phyloP scores from a whole-genome alignment of 1,140 invertebrate species.

The Solenopsis fugax region DNA sequence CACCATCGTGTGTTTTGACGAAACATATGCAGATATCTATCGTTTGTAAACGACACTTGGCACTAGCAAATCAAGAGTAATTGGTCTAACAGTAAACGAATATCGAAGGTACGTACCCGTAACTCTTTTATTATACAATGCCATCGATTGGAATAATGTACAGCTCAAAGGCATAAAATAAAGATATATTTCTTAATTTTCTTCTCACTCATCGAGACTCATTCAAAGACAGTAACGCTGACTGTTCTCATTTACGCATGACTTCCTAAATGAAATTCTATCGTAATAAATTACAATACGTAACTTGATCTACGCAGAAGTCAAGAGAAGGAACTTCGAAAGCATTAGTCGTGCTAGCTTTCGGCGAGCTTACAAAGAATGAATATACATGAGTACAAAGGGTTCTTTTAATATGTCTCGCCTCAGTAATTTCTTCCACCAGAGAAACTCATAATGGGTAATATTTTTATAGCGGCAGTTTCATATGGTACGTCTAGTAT shows the following conservation, averaged over 20 bases:
- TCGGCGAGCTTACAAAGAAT: slow-evolving; percentile 46
- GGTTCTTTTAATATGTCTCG: slow-evolving; percentile 56
- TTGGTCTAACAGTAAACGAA: not conserved
- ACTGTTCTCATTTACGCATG: not conserved
- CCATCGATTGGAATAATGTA: not conserved
- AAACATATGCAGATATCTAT: not conserved
- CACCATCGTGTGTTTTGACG: not conserved
- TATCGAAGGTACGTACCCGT: not conserved
- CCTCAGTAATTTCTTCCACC: slow-evolving; percentile 62
- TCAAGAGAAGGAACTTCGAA: slow-evolving; percentile 24
- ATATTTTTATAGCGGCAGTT: slow-evolving; percentile 63
- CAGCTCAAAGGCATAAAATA: not conserved
- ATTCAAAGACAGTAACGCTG: slow-evolving; percentile 6
- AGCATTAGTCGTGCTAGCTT: slow-evolving; percentile 31
- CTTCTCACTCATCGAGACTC: not conserved
- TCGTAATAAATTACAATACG: slow-evolving; percentile 44
- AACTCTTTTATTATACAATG: not conserved
- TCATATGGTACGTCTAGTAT: slow-evolving; percentile 44
- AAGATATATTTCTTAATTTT: not conserved
- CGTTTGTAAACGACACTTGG: not conserved
- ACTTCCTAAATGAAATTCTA: slow-evolving; percentile 33
- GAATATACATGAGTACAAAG: slow-evolving; percentile 52
- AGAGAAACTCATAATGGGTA: slow-evolving; percentile 54
- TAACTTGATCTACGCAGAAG: slow-evolving; percentile 16
- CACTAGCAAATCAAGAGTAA: not conserved